Base-by-base conservation (phyloP, 2,797 vertebrate species). In the Hydrophis major region DNA sequence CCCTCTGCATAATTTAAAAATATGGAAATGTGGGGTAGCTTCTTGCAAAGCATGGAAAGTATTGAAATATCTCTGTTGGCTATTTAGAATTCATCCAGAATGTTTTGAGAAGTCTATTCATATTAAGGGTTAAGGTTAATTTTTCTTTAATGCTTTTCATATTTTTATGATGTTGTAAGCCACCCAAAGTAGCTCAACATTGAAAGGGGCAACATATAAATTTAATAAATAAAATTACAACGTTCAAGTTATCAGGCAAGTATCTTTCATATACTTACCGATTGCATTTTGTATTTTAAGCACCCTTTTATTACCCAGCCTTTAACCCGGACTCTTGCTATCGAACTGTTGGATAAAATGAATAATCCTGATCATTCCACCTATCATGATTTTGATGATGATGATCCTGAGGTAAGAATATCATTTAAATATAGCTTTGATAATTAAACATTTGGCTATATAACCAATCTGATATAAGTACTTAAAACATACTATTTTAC, bases 301-400 rank as follows among this genome's bases (percentile, higher is more conserved):
- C 99, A 99, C 95, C 99, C 99, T 0, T 99, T 99, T 96, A 98
- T 99, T 96, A 99, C 99, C 3, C 99, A 99, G 94, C 99, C 99
- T 20, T 98, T 99, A 97, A 99, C 98, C 94, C 97, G 99, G 93
- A 99, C 99, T 10, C 98, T 99, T 94, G 99, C 99, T n/a, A 99
- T 99, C 59, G 99, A 99, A 96, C 98, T 99, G 50, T 92, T 99
- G 96, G 99, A 99, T 98, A 99, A 99, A 97, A 98, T 99, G 97
- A 99, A 97, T 97, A 99, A 99, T 97, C 99, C 99, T 2, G 99
- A 99, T 97, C 99, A 99, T 98, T 98, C 98, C 96, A 98, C 98
- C 94, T 99, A 97, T 96, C 99, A 98, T 56, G 99, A 99, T 97
- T 98, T 98, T 94, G 99, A 99, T 66, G 99, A 99, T 5, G 99